Evolutionary conservation across 1,140 invertebrate genomes (phyloP).

Genomic region (Drosophila mayri): DNA sequence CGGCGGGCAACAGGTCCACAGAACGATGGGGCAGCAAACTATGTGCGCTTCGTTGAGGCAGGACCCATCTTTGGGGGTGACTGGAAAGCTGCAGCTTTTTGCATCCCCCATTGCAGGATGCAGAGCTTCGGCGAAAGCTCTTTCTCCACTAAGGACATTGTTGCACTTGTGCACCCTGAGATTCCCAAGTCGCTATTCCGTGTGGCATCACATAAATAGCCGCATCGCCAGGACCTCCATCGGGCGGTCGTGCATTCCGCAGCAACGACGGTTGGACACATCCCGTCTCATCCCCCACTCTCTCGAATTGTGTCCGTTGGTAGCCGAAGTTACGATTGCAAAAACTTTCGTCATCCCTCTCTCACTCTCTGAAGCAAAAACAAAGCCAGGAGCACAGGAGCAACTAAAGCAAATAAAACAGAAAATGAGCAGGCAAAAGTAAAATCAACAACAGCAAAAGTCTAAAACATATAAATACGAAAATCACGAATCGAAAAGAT

Average conservation of each 20-base stretch:
- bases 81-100: slow-evolving; percentile 30
- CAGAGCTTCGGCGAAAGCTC: slow-evolving; percentile 54
- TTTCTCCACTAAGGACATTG: slow-evolving; percentile 6
- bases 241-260: slow-evolving; percentile 81
- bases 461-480: slow-evolving; percentile 57
- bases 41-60: background rate
- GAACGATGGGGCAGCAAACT: slow-evolving; percentile 8
- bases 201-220: slow-evolving; percentile 43
- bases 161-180: slow-evolving; percentile 52
- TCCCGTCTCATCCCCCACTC: slow-evolving; percentile 69
- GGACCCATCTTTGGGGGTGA: background rate
- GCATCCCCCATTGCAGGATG: slow-evolving; percentile 43
- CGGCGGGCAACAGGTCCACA: slow-evolving; percentile 30
- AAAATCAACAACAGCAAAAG: slow-evolving; percentile 65
- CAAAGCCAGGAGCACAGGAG: slow-evolving; percentile 53
- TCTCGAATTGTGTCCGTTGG: slow-evolving; percentile 78
- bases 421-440: slow-evolving; percentile 19
- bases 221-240: background rate
- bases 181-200: slow-evolving; percentile 70
- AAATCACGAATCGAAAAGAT: slow-evolving; percentile 75
- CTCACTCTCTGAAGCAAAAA: slow-evolving; percentile 67
- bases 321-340: slow-evolving; percentile 64
- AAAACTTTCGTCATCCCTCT: slow-evolving; percentile 77
- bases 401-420: slow-evolving; percentile 39
- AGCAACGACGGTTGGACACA: slow-evolving; percentile 80